Percentiles rank a stretch among this genome's conserved stretches.
phyloP scores from a whole-genome alignment of 35 echinoderm and acorn worm genomes.

The Patiria miniata region DNA sequence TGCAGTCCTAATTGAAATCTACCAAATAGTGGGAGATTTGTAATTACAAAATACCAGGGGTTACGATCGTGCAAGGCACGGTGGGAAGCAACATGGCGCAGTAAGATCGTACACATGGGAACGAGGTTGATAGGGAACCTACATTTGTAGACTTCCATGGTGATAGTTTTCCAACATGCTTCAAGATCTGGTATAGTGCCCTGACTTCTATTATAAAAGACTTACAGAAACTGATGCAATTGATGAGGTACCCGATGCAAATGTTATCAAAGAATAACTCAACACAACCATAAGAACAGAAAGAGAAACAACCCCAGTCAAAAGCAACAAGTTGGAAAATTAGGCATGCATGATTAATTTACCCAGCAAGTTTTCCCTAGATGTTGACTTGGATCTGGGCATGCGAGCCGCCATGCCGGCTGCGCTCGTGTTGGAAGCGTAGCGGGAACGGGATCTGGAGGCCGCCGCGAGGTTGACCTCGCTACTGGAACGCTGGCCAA shows the following conservation, averaged over 20 bases:
- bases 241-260: not conserved
- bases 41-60: no score
- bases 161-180: no score
- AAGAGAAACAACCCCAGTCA: not conserved
- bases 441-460: conserved; percentile 80
- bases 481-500: conserved; percentile 93
- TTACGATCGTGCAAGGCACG: no score
- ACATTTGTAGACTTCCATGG: no score
- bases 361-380: conserved; percentile 93
- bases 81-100: no score
- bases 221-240: no score
- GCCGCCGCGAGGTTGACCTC: conserved; percentile 96
- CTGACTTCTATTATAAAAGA: no score
- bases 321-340: not conserved
- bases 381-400: conserved; percentile 92
- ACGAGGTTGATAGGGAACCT: no score
- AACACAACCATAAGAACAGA: conserved; percentile 9
- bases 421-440: conserved; percentile 54
- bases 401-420: conserved; percentile 68
- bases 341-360: conserved; percentile 50
- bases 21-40: no score
- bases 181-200: no score
- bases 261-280: not conserved
- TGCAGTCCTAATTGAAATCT: no score
- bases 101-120: no score